Base-by-base conservation (phyloP, 2,113 vertebrate species). In the Microtus ochrogaster region DNA sequence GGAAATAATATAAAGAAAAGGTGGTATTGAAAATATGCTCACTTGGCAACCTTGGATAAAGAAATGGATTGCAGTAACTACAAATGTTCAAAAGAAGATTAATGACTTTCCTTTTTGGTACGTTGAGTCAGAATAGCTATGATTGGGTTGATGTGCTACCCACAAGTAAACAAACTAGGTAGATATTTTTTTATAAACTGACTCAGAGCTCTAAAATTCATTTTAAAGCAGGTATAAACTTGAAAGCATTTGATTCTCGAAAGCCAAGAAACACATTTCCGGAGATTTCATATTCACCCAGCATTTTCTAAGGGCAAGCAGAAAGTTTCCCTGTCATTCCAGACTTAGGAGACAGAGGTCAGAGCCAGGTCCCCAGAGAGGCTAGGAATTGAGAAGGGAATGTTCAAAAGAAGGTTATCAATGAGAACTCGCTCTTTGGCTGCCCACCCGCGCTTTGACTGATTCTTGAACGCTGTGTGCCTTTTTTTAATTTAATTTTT, bases 121-220 rank as follows among this genome's bases (percentile, higher is more conserved):
- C 39, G 47, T 73, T 41, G 33, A 33, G 76, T 49, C 7, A 93
- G 49, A 19, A 6, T 44, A 55, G 7, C 39, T 86, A 91, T 92
- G n/a, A 61, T 17, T 85, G 28, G 39, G 28, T 39, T 92, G 21
- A 55, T 47, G 26, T 87, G 7, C 19, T 92, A 26, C 33, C 28
- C 3, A 4, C 41, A 61, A 74, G 44, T 22, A 21, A 66, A 74
- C 72, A 26, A 68, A 2, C 44, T 55, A 10, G 10, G 30, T 84
- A 74, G 83, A 90, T 52, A 14, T 4, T 52, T n/a, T 19, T 63
- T 44, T 44, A 68, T 33, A 94, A 74, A 85, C 4, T 89, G 24
- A 39, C 73, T 78, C 21, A 55, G 72, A 81, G 7, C 19, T 95
- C 79, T 90, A 72, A 95, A 94, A 52, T 78, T 92, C 63, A 95